Percentiles rank a stretch among this genome's conserved stretches.
These are phyloP conservation scores for Cordylochernes scorpioides DNA, from an alignment of 2,888 invertebrate species.

Conservation along the genomic window DNA sequence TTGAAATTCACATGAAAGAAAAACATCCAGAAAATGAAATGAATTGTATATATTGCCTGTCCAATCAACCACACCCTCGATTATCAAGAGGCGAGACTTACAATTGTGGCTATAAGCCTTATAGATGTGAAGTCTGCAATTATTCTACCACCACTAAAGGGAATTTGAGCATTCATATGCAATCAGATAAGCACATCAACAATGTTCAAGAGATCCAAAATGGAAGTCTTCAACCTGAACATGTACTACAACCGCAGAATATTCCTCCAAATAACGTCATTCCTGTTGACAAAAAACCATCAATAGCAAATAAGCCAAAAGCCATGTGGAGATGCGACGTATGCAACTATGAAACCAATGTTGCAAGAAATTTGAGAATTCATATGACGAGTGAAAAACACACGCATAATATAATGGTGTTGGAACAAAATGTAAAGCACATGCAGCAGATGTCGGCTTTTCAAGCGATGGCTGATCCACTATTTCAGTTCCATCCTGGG, in stretches of 20 bases:
- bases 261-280: constrained; percentile 17
- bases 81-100: constrained; percentile 93
- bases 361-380: constrained; percentile 77
- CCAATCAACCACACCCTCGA: constrained; percentile 87
- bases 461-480: constrained; percentile 20
- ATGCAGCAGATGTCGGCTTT: constrained; percentile 69
- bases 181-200: constrained; percentile 96
- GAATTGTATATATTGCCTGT: constrained; percentile 89
- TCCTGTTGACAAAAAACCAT: constrained; percentile 16
- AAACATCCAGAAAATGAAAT: constrained; percentile 94
- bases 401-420: constrained; percentile 83
- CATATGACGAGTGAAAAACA: constrained; percentile 98
- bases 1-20: constrained; percentile 99
- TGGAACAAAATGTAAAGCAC: constrained; percentile 91
- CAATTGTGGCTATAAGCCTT: constrained; percentile 95
- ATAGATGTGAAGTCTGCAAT: constrained; percentile 89
- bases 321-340: constrained; percentile 89
- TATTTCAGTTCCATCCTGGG: constrained; percentile 19
- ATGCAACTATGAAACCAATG: constrained; percentile 92
- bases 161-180: constrained; percentile 98
- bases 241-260: constrained; percentile 16
- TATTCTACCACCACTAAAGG: constrained; percentile 99
- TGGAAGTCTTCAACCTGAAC: constrained; percentile 32
- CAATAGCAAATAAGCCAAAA: constrained; percentile 40
- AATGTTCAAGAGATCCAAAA: constrained; percentile 95